phyloP scores from a whole-genome alignment of 2,797 vertebrate species.

The Malacoctenus gilli region DNA sequence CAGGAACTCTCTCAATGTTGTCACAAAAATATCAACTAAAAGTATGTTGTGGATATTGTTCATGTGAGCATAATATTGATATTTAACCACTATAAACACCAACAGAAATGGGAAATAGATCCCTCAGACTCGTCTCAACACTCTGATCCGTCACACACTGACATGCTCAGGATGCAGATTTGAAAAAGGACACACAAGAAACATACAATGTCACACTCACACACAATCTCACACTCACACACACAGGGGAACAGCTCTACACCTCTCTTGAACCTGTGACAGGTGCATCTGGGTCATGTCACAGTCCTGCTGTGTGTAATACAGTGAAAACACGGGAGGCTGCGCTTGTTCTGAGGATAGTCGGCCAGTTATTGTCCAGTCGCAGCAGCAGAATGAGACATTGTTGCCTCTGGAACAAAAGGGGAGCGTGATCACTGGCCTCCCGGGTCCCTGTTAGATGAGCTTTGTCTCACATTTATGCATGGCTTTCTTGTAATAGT shows the following conservation, averaged over 20 bases:
- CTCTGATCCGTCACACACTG: no score
- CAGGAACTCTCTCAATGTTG: no score
- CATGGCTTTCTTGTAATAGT: neutral
- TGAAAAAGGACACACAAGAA: no score
- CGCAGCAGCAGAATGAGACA: slow-evolving; percentile 70
- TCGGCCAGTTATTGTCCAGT: slow-evolving; percentile 53
- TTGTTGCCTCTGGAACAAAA: slow-evolving; percentile 76
- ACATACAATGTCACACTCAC: no score
- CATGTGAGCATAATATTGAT: no score
- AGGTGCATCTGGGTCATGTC: slow-evolving; percentile 37
- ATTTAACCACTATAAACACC: no score
- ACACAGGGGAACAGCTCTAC: neutral
- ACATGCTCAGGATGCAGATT: no score
- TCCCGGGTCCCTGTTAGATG: slow-evolving; percentile 30
- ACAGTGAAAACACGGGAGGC: slow-evolving; percentile 25
- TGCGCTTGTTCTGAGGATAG: slow-evolving; percentile 48
- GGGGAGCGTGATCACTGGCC: slow-evolving; percentile 62
- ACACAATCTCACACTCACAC: no score
- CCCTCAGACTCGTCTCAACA: no score
- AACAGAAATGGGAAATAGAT: no score
- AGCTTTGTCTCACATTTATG: slow-evolving; percentile 41
- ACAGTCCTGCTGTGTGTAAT: slow-evolving; percentile 20
- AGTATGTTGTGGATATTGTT: no score
- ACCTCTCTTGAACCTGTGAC: slow-evolving; percentile 20
- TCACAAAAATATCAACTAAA: no score